These are phyloP conservation scores for Pitangus sulphuratus DNA, from an alignment of 2,797 vertebrate genomes.

Conservation along the genomic window DNA sequence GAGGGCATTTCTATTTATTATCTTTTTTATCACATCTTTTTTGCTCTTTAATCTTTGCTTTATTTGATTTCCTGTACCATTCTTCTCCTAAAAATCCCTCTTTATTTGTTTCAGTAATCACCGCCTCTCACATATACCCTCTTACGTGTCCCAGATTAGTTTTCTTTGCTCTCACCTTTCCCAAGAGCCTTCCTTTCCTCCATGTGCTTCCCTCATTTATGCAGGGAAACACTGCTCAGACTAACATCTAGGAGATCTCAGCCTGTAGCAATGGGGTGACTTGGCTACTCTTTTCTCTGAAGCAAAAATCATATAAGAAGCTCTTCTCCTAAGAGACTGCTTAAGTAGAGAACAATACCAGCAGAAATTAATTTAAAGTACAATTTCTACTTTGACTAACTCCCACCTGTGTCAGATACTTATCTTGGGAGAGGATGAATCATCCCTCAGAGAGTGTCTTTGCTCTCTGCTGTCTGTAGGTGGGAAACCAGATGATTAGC, in stretches of 20 bases:
- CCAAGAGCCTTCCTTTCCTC: not conserved
- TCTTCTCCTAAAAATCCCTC: not conserved
- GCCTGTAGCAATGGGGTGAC: not conserved
- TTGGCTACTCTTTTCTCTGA: not conserved
- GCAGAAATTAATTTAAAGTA: conserved; percentile 43
- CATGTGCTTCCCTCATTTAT: not conserved
- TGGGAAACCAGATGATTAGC: conserved; percentile 24
- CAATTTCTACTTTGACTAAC: conserved; percentile 57
- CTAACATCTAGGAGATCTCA: not conserved
- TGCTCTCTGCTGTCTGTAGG: conserved; percentile 33
- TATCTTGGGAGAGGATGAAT: conserved; percentile 46
- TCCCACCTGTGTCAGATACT: conserved; percentile 56
- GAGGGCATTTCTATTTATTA: not conserved
- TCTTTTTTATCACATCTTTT: not conserved
- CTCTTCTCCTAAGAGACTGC: not conserved
- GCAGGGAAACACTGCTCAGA: not conserved
- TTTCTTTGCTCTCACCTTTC: not conserved
- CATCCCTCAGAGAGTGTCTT: not conserved
- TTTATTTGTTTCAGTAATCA: conserved; percentile 2
- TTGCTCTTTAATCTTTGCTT: not conserved
- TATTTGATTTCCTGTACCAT: not conserved
- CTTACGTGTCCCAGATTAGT: not conserved
- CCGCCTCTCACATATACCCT: not conserved
- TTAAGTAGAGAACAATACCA: conserved; percentile 24
- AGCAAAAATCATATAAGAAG: not conserved